Evolutionary conservation across 2,797 vertebrate species (phyloP).

Genomic region (Numenius phaeopus): DNA sequence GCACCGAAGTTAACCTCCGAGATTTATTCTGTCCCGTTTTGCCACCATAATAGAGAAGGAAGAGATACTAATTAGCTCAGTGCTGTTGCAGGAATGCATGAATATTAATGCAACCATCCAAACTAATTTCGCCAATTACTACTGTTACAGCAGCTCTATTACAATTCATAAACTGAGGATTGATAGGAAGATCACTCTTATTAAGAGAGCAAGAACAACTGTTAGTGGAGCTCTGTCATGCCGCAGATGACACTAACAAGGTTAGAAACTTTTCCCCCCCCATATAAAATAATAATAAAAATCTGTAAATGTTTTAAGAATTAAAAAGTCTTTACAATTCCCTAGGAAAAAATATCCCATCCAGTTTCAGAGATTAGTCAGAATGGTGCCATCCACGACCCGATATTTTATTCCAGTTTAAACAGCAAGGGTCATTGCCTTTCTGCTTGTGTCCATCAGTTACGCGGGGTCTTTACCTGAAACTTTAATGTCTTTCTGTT

Average conservation of each 20-base stretch:
- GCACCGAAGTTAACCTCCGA: background rate
- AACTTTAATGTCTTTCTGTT: background rate
- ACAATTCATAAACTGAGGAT: conserved; percentile 39
- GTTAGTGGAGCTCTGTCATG: background rate
- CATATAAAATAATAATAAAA: background rate
- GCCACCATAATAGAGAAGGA: background rate
- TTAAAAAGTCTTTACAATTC: background rate
- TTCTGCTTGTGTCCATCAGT: background rate
- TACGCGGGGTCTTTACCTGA: background rate
- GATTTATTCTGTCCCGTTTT: background rate
- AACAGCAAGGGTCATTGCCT: background rate
- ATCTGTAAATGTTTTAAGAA: background rate
- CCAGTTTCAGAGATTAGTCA: background rate
- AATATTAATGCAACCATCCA: conserved; percentile 69
- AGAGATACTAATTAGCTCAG: conserved; percentile 43
- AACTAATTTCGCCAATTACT: conserved; percentile 67
- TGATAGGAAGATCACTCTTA: conserved; percentile 16
- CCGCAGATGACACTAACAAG: background rate
- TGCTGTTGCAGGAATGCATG: conserved; percentile 48
- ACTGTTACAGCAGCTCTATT: conserved; percentile 50
- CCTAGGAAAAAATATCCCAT: background rate
- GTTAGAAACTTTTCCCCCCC: background rate
- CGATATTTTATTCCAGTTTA: background rate
- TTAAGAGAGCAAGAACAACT: background rate
- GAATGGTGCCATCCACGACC: background rate